Evolutionary conservation across 2,113 vertebrate species (phyloP).

Genomic region (Apodemus speciosus): DNA sequence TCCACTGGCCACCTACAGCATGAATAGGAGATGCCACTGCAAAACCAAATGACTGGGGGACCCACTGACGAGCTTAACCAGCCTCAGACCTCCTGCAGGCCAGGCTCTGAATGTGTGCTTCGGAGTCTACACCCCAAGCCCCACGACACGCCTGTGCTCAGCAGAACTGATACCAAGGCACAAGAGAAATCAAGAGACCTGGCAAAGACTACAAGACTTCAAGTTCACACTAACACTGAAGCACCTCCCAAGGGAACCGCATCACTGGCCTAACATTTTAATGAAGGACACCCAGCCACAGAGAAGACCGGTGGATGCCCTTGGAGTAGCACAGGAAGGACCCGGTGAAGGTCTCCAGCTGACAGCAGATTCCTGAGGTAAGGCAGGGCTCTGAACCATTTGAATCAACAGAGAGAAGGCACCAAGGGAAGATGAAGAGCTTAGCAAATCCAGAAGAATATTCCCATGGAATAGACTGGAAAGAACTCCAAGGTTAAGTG

Average conservation of each 20-base stretch:
- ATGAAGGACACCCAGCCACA: background rate
- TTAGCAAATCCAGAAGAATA: background rate
- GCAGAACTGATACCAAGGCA: background rate
- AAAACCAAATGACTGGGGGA: background rate
- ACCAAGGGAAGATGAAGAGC: background rate
- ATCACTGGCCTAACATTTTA: too few species aligned
- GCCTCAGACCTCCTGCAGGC: background rate
- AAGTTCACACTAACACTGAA: background rate
- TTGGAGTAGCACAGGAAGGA: background rate
- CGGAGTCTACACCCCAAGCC: background rate
- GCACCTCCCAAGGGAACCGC: too few species aligned
- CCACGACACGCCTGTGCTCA: background rate
- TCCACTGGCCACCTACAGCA: background rate
- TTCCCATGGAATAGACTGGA: too few species aligned
- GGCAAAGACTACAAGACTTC: background rate
- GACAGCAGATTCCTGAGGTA: background rate
- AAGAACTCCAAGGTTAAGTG: background rate
- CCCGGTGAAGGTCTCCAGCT: background rate
- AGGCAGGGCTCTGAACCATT: background rate
- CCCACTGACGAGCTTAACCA: background rate
- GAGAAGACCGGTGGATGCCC: background rate
- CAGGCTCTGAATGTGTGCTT: background rate
- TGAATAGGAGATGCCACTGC: background rate
- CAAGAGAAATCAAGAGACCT: background rate
- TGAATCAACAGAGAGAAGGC: background rate